A percentile compares a stretch with the other conserved stretches of the same genome.
phyloP scores from a whole-genome alignment of 2,797 vertebrate genomes.

The Halcyon badia region DNA sequence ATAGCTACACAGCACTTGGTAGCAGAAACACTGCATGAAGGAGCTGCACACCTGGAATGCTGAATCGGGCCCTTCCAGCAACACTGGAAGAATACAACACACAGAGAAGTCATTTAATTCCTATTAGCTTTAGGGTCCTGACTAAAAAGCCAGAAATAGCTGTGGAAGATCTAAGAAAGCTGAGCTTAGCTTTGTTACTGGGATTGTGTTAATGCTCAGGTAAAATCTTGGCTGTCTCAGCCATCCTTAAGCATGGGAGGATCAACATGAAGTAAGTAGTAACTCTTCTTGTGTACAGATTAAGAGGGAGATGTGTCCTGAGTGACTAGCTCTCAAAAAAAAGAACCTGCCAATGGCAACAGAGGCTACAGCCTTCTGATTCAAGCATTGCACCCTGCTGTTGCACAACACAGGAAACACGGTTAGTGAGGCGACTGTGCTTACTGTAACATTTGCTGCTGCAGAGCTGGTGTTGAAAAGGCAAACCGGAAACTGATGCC shows the following conservation, averaged over 20 bases:
- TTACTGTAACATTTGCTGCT: neutral
- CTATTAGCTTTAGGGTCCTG: neutral
- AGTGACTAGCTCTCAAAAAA: neutral
- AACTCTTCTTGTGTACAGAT: neutral
- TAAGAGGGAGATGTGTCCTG: accelerated
- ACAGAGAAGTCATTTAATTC: neutral
- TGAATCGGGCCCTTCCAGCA: neutral
- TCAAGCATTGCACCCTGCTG: neutral
- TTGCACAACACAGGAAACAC: neutral
- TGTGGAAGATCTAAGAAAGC: neutral
- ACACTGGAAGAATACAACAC: neutral
- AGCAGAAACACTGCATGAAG: neutral
- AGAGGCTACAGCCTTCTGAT: accelerated
- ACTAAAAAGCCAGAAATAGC: neutral
- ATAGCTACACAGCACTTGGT: neutral
- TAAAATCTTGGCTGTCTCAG: neutral
- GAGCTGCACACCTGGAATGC: neutral
- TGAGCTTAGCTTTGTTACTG: neutral
- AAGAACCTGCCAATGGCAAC: neutral
- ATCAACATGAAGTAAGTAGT: neutral
- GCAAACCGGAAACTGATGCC: neutral
- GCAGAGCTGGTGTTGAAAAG: neutral
- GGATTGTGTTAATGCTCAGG: neutral
- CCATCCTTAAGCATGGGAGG: neutral
- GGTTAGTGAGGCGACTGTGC: no score